Conservation (phyloP, 2,113 vertebrate species). For the Gasterosteus nipponicus region DNA sequence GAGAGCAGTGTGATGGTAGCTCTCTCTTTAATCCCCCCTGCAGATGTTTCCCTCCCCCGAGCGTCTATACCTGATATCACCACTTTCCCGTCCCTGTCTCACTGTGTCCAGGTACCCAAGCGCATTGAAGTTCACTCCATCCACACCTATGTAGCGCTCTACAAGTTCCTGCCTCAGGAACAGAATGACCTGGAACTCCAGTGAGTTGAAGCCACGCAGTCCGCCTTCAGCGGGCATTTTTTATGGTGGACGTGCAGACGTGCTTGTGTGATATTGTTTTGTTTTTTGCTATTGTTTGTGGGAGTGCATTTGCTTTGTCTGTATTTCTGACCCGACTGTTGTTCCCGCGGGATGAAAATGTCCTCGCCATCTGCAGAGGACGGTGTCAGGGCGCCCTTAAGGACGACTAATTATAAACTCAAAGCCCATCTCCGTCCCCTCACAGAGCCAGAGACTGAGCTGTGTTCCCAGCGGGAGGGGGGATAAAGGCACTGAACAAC, state of each 20-base stretch:
- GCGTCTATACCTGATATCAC: slow-evolving; percentile 13
- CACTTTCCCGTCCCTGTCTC: slow-evolving; percentile 22
- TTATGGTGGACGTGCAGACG: neutral
- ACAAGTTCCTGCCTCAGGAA: slow-evolving; percentile 92
- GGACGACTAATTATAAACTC: slow-evolving; percentile 75
- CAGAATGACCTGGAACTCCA: slow-evolving; percentile 89
- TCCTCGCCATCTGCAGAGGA: slow-evolving; percentile 71
- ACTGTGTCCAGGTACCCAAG: slow-evolving; percentile 61
- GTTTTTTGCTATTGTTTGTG: neutral
- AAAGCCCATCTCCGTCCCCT: slow-evolving; percentile 50
- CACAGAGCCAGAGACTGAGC: slow-evolving; percentile 46
- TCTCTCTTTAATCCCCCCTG: slow-evolving; percentile 7
- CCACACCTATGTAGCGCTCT: slow-evolving; percentile 92
- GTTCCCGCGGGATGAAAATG: slow-evolving; percentile 58
- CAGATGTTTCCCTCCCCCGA: neutral
- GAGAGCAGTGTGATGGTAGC: slow-evolving; percentile 56
- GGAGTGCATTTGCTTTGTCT: slow-evolving; percentile 23
- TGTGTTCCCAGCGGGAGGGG: slow-evolving; percentile 48
- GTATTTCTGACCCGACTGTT: slow-evolving; percentile 29
- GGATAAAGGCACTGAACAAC: slow-evolving; percentile 52
- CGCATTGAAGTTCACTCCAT: slow-evolving; percentile 87
- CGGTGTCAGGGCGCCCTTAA: slow-evolving; percentile 53
- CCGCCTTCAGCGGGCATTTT: neutral
- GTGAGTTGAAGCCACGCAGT: slow-evolving; percentile 79
- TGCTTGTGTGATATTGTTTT: slow-evolving; percentile 5